These are phyloP conservation scores for Nomada ruficornis DNA, from an alignment of 2,888 invertebrate species.

Conservation along the genomic window DNA sequence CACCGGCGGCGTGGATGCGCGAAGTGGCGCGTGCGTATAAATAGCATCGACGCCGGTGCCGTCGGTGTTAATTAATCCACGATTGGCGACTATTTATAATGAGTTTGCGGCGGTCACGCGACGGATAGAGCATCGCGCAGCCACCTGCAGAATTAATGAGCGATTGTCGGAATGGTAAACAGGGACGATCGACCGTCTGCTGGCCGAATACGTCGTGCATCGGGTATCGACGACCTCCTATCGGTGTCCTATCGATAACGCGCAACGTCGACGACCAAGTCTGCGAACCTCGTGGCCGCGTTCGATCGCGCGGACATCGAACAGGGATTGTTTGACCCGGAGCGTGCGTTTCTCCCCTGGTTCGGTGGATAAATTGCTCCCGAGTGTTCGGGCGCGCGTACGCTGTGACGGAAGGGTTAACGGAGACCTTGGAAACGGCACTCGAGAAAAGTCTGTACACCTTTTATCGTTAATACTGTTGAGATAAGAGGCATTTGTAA, in stretches of 20 bases:
- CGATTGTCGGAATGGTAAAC: conserved; percentile 62
- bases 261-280: neutral
- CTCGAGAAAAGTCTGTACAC: no score
- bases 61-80: conserved; percentile 56
- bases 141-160: conserved; percentile 67
- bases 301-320: no score
- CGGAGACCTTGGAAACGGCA: no score
- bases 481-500: no score
- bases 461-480: no score
- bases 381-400: no score
- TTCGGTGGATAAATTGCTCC: no score
- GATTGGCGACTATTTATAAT: conserved; percentile 62
- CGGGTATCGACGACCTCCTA: conserved; percentile 20
- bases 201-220: conserved; percentile 38
- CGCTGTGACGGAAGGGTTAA: no score
- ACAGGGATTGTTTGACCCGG: no score
- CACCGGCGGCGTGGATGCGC: neutral
- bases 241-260: conserved; percentile 19
- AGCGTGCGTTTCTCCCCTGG: no score
- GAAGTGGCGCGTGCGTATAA: conserved; percentile 33
- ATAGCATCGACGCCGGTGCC: conserved; percentile 29
- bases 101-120: conserved; percentile 5
- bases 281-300: neutral
- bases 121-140: conserved; percentile 16
- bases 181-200: conserved; percentile 51